These are phyloP conservation scores for Pseudolaguvia tuberculata DNA, from an alignment of 2,113 vertebrate species.

Conservation along the genomic window DNA sequence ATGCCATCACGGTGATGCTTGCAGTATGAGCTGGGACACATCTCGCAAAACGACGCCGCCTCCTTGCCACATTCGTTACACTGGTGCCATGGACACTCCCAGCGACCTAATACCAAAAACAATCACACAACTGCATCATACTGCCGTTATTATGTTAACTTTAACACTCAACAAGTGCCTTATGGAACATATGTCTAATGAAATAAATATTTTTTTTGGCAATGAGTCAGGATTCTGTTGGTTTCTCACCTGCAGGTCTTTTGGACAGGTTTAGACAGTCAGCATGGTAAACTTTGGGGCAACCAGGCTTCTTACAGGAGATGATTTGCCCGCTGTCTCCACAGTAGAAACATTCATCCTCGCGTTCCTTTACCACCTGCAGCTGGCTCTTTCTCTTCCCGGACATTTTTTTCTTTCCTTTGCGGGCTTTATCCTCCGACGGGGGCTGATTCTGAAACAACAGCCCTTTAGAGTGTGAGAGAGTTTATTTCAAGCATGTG, in stretches of 20 bases:
- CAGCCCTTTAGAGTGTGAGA: neutral
- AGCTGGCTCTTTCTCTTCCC: constrained; percentile 84
- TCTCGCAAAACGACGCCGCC: constrained; percentile 93
- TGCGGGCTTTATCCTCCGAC: constrained; percentile 83
- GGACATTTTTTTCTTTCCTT: constrained; percentile 76
- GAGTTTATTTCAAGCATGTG: neutral
- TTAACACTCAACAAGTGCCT: too few species aligned
- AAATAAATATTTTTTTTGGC: too few species aligned
- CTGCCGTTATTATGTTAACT: neutral
- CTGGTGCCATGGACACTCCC: constrained; percentile 99
- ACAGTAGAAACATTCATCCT: constrained; percentile 97
- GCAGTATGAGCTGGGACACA: constrained; percentile 98
- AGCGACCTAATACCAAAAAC: constrained; percentile 76
- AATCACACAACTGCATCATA: neutral
- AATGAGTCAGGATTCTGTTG: neutral
- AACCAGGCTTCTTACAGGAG: constrained; percentile 93
- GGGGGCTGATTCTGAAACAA: constrained; percentile 79
- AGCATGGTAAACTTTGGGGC: constrained; percentile 95
- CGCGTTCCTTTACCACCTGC: constrained; percentile 85
- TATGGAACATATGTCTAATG: too few species aligned
- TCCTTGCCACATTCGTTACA: constrained; percentile 92
- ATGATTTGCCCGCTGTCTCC: constrained; percentile 93
- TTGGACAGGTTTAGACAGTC: constrained; percentile 96
- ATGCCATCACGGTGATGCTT: constrained; percentile 91
- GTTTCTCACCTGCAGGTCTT: constrained; percentile 84